Evolutionary conservation across 2,888 invertebrate species (phyloP).

Genomic region (Lydus trimaculatus): DNA sequence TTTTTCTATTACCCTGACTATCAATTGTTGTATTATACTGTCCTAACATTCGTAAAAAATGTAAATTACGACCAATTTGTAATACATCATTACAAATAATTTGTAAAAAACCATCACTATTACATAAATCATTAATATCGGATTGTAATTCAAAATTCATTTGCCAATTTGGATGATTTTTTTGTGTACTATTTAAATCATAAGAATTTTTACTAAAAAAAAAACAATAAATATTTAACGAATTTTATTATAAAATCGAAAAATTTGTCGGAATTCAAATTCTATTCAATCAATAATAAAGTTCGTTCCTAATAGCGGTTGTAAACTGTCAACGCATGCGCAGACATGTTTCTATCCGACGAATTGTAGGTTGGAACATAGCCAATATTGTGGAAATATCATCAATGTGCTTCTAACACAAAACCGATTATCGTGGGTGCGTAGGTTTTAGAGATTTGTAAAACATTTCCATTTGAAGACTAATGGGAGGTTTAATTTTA

Average conservation of each 20-base stretch:
- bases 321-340: too few relatives aligned
- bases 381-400: too few relatives aligned
- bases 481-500: too few relatives aligned
- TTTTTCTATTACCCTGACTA: constrained; percentile 39
- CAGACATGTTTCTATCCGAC: too few relatives aligned
- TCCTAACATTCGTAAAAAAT: constrained; percentile 51
- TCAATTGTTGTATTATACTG: constrained; percentile 48
- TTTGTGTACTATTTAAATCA: neutral
- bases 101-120: constrained; percentile 47
- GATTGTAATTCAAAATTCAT: constrained; percentile 38
- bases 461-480: too few relatives aligned
- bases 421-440: too few relatives aligned
- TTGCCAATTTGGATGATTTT: constrained; percentile 20
- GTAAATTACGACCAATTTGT: constrained; percentile 55
- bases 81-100: constrained; percentile 51
- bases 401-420: too few relatives aligned
- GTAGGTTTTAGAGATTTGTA: too few relatives aligned
- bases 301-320: too few relatives aligned
- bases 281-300: too few relatives aligned
- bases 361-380: too few relatives aligned
- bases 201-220: neutral
- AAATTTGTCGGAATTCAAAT: neutral
- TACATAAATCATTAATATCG: constrained; percentile 39
- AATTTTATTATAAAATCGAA: neutral
- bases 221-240: neutral